Evolutionary conservation across 2,888 invertebrate genomes (phyloP), one percentile per base, ranked within the genome.

Genomic region (Scotopteryx bipunctaria): DNA sequence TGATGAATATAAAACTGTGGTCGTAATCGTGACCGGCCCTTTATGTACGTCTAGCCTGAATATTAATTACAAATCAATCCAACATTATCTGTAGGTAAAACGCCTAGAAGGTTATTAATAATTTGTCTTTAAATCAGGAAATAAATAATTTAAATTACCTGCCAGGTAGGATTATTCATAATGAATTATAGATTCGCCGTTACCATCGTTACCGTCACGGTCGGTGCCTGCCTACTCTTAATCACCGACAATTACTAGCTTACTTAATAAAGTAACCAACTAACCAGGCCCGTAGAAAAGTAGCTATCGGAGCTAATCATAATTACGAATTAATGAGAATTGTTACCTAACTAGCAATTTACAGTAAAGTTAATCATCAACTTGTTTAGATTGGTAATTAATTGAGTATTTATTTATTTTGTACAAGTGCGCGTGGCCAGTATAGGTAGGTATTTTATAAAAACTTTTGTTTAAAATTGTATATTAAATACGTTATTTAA

Each of bases 171-270:
- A 27, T 27, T 44, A 29, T 14, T 36, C 19, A 14, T 37, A 31
- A 37, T 21, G 9, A 25, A 42, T 31, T 37, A 8, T 21, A 19
- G 6, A 40, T 21, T 17, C 31, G 23, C 23, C 27, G 50, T 50
- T 17, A 27, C 35, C 19, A 49, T 36, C 40, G 31, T 53, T 41
- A 43, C 41, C 25, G 42, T 8, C 5, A 31, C 31, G 27, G 48
- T 41, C 27, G 29, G n/a, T 9, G 2, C n/a, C n/a, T n/a, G n/a
- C n/a, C n/a, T n/a, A n/a, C n/a, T 55, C 13, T 15, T 48, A 46
- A 55, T 49, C 31, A 36, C 42, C 23, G 29, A 43, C 32, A 52
- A 55, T 38, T 47, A 41, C 14, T 14, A 17, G 32, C 46, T 23
- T 31, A 37, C 44, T 29, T 49, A 38, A 55, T 43, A 32, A 32